Base-by-base conservation (phyloP, 2,888 invertebrate genomes). In the Nasonovia ribisnigri region DNA sequence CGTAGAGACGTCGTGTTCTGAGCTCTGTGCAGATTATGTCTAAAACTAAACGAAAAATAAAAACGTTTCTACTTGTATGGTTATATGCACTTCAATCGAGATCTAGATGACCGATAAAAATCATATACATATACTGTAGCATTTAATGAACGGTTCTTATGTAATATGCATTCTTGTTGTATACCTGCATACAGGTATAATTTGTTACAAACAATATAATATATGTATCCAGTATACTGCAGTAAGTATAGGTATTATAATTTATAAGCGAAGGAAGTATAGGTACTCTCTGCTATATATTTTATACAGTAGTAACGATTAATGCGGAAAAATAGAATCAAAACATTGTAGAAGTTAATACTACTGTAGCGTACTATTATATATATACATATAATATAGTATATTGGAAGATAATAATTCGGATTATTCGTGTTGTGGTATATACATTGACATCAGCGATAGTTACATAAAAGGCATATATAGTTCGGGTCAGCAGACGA, bases 401-500 rank as follows among this genome's bases (percentile, higher is more conserved):
- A 6, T 20, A 67, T 67, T 67, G 36, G 16, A 77, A 36, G 20
- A 20, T 77, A 77, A 77, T 77, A 77, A 77, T 77, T 77, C 36
- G 36, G 36, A 48, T 90, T 77, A 77, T 51, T 77, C 90, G 6
- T 90, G 77, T 16, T 46, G 48, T 67, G 11, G 48, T 77, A 42
- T 36, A 8, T 26, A 26, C 26, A 36, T 43, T 46, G 84, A 91
- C 54, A 5, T 29, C 42, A 11, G 29, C 29, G 84, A 43, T 42
- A 42, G 93, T 93, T 93, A 93, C 90, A 90, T 90, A 93, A 93
- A 93, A 90, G 84, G 46, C 86, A 67, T 57, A 57, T 13, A n/a
- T 46, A 57, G 60, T 51, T 86, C 60, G 90, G 93, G 93, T 93
- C 90, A 90, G 93, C 93, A 93, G 93, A 93, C 93, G 93, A 93